Percentiles rank a stretch among this genome's conserved stretches.
Evolutionary conservation across 2,888 invertebrate genomes (phyloP).

Genomic region (Microplitis deprimator): DNA sequence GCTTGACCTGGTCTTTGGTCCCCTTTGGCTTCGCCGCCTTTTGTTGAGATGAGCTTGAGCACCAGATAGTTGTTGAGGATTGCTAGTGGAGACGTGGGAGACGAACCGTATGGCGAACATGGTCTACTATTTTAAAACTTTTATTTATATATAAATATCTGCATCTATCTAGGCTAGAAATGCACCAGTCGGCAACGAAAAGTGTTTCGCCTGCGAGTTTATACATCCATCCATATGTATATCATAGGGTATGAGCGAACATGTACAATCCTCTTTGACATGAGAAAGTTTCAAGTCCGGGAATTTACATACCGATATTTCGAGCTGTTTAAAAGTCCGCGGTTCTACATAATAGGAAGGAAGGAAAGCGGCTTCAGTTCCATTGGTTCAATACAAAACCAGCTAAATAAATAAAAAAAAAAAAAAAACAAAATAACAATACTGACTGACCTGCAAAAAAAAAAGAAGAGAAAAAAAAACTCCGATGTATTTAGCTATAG

Average conservation of each 20-base stretch:
- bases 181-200: slow-evolving; percentile 2
- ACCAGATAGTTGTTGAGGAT: neutral
- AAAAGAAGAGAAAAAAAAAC: neutral
- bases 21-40: slow-evolving; percentile 30
- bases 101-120: slow-evolving; percentile 28
- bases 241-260: neutral
- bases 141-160: slow-evolving; percentile 19
- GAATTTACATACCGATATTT: slow-evolving; percentile 28
- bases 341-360: slow-evolving; percentile 7
- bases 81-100: slow-evolving; percentile 15
- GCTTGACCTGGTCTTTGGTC: slow-evolving; percentile 31
- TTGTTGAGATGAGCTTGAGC: slow-evolving; percentile 23
- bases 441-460: neutral
- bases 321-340: slow-evolving; percentile 20
- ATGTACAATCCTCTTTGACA: neutral
- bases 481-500: neutral
- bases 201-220: slow-evolving; percentile 25
- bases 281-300: slow-evolving; percentile 14
- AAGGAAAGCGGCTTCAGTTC: neutral
- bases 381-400: neutral
- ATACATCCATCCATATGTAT: slow-evolving; percentile 13
- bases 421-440: neutral
- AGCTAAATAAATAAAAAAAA: neutral
- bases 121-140: slow-evolving; percentile 13
- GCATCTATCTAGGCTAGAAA: slow-evolving; percentile 8